Conservation (phyloP, 2,113 vertebrate genomes). For the Ailurus styani region DNA sequence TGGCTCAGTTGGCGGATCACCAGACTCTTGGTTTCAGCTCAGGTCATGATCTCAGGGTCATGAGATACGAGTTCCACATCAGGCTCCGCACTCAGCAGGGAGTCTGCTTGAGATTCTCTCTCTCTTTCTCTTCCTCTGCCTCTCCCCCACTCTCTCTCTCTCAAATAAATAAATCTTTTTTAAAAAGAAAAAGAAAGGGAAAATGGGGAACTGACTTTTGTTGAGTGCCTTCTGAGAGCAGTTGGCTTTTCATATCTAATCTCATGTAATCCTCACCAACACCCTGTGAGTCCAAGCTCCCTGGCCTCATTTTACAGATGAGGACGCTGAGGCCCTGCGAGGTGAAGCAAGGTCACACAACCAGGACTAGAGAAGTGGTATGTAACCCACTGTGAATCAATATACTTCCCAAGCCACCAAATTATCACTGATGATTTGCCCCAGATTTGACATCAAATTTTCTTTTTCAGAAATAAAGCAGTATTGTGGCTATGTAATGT, state of each 20-base stretch:
- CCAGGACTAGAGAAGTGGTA: not conserved
- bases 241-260: not conserved
- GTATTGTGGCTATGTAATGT: not conserved
- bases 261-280: not conserved
- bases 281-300: not conserved
- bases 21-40: not conserved
- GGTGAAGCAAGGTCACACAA: not conserved
- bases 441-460: not conserved
- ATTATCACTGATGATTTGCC: not conserved
- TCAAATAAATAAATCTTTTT: not conserved
- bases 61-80: not conserved
- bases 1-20: not conserved
- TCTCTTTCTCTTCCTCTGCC: not conserved
- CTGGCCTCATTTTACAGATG: not conserved
- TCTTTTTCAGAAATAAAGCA: not conserved
- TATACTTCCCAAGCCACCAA: not conserved
- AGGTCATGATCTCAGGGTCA: not conserved
- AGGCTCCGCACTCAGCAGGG: not conserved
- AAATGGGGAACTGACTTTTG: not conserved
- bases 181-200: not conserved
- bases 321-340: not conserved
- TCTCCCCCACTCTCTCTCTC: not conserved
- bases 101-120: not conserved
- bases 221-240: not conserved
- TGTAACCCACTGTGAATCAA: not conserved